Evolutionary conservation across 2,888 invertebrate species (phyloP).

Genomic region (Melanostoma scalare): DNA sequence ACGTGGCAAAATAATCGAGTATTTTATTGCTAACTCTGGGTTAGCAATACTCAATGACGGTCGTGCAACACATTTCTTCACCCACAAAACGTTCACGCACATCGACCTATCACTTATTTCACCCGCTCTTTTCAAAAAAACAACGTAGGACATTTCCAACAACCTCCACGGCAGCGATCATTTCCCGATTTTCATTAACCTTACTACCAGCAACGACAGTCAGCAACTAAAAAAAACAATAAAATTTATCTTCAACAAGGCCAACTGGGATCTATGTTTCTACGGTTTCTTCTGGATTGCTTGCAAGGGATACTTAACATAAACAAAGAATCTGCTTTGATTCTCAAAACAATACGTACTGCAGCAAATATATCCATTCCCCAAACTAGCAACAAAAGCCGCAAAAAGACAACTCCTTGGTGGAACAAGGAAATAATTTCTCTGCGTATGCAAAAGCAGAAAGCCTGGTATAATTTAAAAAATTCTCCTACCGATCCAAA

Average conservation of each 20-base stretch:
- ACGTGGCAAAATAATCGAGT: slow-evolving; percentile 40
- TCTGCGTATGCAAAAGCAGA: slow-evolving; percentile 85
- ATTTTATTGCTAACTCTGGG: slow-evolving; percentile 27
- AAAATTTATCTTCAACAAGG: neutral
- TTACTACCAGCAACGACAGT: neutral
- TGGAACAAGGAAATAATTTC: slow-evolving; percentile 92
- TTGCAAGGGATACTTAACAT: slow-evolving; percentile 2
- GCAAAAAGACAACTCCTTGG: slow-evolving; percentile 7
- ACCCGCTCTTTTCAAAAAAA: slow-evolving; percentile 18
- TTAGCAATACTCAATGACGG: slow-evolving; percentile 42
- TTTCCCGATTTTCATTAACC: slow-evolving; percentile 22
- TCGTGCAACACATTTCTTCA: slow-evolving; percentile 35
- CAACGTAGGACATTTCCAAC: slow-evolving; percentile 3
- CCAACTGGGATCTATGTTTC: slow-evolving; percentile 4
- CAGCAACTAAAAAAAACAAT: neutral
- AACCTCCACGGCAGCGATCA: slow-evolving; percentile 29
- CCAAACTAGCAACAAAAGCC: slow-evolving; percentile 28
- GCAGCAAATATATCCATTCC: slow-evolving; percentile 26
- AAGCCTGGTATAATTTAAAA: slow-evolving; percentile 12
- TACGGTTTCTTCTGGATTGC: too few species aligned
- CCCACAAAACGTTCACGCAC: slow-evolving; percentile 25
- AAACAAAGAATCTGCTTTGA: slow-evolving; percentile 28
- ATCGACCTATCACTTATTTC: slow-evolving; percentile 26
- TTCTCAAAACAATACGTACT: slow-evolving; percentile 31
- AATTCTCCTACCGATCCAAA: slow-evolving; percentile 10